Evolutionary conservation across 2,113 vertebrate genomes (phyloP), one percentile per base, ranked within the genome.

Genomic region (Datnioides undecimradiatus): DNA sequence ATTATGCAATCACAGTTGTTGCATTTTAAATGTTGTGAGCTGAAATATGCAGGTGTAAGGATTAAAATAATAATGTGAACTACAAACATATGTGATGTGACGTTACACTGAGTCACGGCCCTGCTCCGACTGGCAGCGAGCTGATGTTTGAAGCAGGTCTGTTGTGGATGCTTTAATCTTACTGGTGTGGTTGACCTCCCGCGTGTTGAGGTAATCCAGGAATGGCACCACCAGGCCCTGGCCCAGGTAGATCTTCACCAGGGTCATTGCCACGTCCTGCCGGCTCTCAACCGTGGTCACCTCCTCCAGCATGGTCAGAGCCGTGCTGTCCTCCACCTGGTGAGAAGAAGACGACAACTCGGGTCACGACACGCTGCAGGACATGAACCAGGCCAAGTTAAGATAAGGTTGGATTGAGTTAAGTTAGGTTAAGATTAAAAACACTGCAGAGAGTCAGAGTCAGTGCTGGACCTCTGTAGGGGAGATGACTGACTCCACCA

Each of bases 191-290:
- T 96, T 94, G 91, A 97, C 94, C 90, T 98, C 96, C 0, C 88
- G 90, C 74, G 93, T 92, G 82, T 95, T 97, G 11, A 98, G 95
- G 64, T 96, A 96, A 90, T 97, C 97, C 86, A 98, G 93, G 63
- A 98, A 95, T 0, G 96, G 94, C 72, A 96, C 94, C 0, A 95
- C 94, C 88, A 97, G 93, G 3, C 96, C 97, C 76, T 95, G 96
- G 33, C 95, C 96, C 40, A 96, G 91, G 83, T 97, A 98, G 69
- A 97, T 95, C 93, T 96, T 97, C 90, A 98, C 96, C 85, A 98
- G 86, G 21, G 96, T 97, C 91, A 96, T 96, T 40, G 97, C 96
- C 4, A 97, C 94, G 0, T 98, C 96, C 87, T 97, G 96, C 0
- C 94, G 92, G 88, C 96, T 97, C 85, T 99, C 97, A 2, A 96